phyloP scores from a whole-genome alignment of 2,888 invertebrate species.

The Melinaea marsaeus region DNA sequence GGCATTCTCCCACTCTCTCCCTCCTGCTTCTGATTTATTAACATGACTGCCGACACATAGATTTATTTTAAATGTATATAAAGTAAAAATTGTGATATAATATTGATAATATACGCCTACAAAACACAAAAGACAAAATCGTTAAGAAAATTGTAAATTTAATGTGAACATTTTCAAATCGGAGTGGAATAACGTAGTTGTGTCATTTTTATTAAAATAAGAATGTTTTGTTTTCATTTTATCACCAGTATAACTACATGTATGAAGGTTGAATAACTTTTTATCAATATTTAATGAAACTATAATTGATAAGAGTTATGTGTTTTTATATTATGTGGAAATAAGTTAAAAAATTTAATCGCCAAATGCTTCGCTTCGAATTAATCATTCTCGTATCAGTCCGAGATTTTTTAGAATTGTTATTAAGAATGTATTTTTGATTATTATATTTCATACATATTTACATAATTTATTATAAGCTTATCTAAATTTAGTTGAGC shows the following conservation, averaged over 20 bases:
- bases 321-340: too few relatives aligned
- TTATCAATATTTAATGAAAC: too few relatives aligned
- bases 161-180: constrained; percentile 33
- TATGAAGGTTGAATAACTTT: neutral
- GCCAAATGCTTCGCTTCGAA: too few relatives aligned
- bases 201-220: constrained; percentile 19
- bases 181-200: constrained; percentile 12
- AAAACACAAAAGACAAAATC: constrained; percentile 50
- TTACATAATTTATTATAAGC: too few relatives aligned
- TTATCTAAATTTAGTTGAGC: too few relatives aligned
- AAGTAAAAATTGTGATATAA: constrained; percentile 38
- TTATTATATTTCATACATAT: too few relatives aligned
- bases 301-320: too few relatives aligned
- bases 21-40: constrained; percentile 53
- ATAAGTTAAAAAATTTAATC: too few relatives aligned
- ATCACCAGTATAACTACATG: neutral
- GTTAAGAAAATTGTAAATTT: constrained; percentile 54
- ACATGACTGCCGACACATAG: constrained; percentile 52
- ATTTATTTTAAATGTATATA: constrained; percentile 43
- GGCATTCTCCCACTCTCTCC: constrained; percentile 39
- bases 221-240: constrained; percentile 11
- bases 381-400: too few relatives aligned
- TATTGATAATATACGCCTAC: constrained; percentile 45
- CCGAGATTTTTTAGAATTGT: too few relatives aligned
- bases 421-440: too few relatives aligned